Evolutionary conservation across 92 coral and sea anemone genomes (phyloP).

Genomic region (Hydrozoanthus gracilis): DNA sequence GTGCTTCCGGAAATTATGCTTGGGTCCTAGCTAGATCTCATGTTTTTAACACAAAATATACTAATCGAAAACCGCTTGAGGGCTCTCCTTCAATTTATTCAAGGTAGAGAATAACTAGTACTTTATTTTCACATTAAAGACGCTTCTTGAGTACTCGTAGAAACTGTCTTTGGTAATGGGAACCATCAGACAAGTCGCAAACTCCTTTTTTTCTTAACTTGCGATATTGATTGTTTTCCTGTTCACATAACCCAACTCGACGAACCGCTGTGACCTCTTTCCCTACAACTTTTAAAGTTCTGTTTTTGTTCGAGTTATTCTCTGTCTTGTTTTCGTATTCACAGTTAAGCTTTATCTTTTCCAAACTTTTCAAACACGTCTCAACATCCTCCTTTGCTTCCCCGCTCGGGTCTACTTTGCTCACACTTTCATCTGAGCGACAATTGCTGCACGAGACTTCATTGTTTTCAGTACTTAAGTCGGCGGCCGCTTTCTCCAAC

Average conservation of each 20-base stretch:
- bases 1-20: no score
- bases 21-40: no score
- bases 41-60: no score
- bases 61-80: not conserved
- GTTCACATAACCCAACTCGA: slow-evolving; percentile 47
- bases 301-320: not conserved
- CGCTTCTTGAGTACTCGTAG: slow-evolving; percentile 82
- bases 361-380: not conserved
- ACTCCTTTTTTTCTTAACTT: slow-evolving; percentile 82
- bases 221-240: slow-evolving; percentile 45
- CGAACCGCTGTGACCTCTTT: not conserved
- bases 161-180: slow-evolving; percentile 88
- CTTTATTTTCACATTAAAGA: slow-evolving; percentile 49
- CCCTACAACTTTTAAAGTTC: not conserved
- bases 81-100: not conserved
- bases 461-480: not conserved
- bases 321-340: not conserved
- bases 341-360: not conserved
- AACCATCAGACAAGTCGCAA: slow-evolving; percentile 77
- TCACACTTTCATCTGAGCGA: not conserved
- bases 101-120: not conserved
- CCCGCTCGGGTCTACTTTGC: not conserved
- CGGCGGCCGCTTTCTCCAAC: not conserved
- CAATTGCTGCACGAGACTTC: not conserved
- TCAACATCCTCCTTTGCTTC: not conserved